Conservation (phyloP, 2,797 vertebrate species). For the Stomatorhinus walkeri region DNA sequence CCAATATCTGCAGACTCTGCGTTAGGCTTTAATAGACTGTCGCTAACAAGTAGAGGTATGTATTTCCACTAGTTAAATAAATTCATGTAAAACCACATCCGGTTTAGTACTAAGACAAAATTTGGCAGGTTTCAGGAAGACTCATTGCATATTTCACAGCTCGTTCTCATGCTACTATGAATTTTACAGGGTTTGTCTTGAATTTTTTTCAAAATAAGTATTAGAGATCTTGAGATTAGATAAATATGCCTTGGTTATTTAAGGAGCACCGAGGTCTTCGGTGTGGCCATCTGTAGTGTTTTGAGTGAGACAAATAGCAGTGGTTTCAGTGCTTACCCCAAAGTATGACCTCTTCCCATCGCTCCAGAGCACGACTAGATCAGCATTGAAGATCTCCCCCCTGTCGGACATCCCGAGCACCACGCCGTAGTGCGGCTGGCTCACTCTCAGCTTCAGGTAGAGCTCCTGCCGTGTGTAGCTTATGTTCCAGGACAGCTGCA, state of each 20-base stretch:
- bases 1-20: neutral
- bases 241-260: neutral
- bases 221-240: neutral
- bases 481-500: slow-evolving; percentile 85
- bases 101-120: neutral
- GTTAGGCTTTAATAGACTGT: neutral
- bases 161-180: neutral
- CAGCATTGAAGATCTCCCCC: slow-evolving; percentile 74
- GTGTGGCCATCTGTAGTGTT: neutral
- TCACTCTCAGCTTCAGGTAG: slow-evolving; percentile 67
- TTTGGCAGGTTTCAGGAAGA: neutral
- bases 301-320: neutral
- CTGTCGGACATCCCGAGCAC: slow-evolving; percentile 87
- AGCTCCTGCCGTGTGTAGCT: slow-evolving; percentile 69
- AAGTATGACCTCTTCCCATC: slow-evolving; percentile 65
- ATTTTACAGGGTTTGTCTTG: neutral
- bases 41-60: neutral
- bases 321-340: slow-evolving; percentile 51
- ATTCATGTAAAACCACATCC: neutral
- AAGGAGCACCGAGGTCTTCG: neutral
- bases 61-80: neutral
- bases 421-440: slow-evolving; percentile 62
- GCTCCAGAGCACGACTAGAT: slow-evolving; percentile 81
- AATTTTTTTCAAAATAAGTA: neutral
- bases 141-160: neutral